Evolutionary conservation across 2,888 invertebrate species (phyloP), one percentile per base, ranked within the genome.

Genomic region (Epistrophella euchroma): DNA sequence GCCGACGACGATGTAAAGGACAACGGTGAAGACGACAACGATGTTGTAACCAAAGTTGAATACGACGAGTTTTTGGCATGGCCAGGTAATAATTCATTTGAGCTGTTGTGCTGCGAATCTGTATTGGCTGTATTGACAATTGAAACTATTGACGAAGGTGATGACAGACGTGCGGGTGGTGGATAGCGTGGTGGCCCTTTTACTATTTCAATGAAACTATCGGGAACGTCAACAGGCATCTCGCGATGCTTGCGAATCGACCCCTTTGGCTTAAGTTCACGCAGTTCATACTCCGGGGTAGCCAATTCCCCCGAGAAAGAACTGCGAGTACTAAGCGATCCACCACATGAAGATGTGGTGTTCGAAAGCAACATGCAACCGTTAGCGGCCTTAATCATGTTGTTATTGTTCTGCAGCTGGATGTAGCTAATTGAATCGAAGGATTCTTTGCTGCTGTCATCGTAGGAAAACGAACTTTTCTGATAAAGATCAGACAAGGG

Each of bases 191-290:
- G 95, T 55, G 95, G 94, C 2, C 94, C 94, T 94, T 97, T 97
- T 91, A 96, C 95, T 88, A 96, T 94, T 90, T 96, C 97, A 88
- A 97, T 95, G 93, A 97, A 98, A 90, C 96, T 95, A 88, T 97
- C 97, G 5, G 98, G 98, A 88, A 97, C 97, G 92, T 98, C 98
- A 79, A 98, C 97, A 4, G 98, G 96, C 94, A 95, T 93, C 91
- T 96, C 96, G 85, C 95, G 93, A 89, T 93, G 93, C 80, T 92
- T 92, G 17, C 79, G 80, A 4, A 74, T 73, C 22, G 83, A 80
- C 7, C 80, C 64, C 45, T 89, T 62, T 11, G 86, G 64, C 66
- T 89, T 84, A n/a, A 90, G 88, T 62, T 90, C 89, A 40, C 89
- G 89, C 70, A 90, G 75, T 82, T 92, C 92, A 74, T 91, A 92